Evolutionary conservation across 2,888 invertebrate species (phyloP).

Genomic region (Clepsis dumicolana): DNA sequence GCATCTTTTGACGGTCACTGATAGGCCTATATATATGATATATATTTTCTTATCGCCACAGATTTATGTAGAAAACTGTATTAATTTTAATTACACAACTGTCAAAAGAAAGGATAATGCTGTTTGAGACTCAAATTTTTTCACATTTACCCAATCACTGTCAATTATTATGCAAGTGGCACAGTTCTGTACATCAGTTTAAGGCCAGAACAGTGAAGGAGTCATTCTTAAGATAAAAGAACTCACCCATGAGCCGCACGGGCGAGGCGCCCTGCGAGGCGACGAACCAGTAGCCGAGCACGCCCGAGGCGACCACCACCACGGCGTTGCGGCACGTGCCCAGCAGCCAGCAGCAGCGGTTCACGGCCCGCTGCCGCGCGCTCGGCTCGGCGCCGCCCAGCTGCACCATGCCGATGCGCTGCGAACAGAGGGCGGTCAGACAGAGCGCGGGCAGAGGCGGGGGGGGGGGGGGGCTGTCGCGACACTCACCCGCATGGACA

Average conservation of each 20-base stretch:
- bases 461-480: neutral
- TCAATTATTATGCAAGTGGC: too few species aligned
- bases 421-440: constrained; percentile 31
- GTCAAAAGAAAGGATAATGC: too few species aligned
- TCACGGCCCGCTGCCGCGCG: constrained; percentile 86
- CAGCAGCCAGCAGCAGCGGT: constrained; percentile 90
- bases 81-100: too few species aligned
- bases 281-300: constrained; percentile 89
- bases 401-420: constrained; percentile 88
- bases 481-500: constrained; percentile 90
- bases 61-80: too few species aligned
- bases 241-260: constrained; percentile 89
- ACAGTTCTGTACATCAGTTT: too few species aligned
- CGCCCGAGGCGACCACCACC: constrained; percentile 91
- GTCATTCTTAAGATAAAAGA: neutral
- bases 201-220: too few species aligned
- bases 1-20: neutral
- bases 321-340: constrained; percentile 94
- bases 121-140: too few species aligned
- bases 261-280: constrained; percentile 82
- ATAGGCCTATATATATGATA: neutral
- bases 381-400: constrained; percentile 86
- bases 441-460: neutral
- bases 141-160: too few species aligned
- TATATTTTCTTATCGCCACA: too few species aligned